These are phyloP conservation scores for Microctenopoma steveboyesi DNA, from an alignment of 2,797 vertebrate genomes.

Conservation along the genomic window DNA sequence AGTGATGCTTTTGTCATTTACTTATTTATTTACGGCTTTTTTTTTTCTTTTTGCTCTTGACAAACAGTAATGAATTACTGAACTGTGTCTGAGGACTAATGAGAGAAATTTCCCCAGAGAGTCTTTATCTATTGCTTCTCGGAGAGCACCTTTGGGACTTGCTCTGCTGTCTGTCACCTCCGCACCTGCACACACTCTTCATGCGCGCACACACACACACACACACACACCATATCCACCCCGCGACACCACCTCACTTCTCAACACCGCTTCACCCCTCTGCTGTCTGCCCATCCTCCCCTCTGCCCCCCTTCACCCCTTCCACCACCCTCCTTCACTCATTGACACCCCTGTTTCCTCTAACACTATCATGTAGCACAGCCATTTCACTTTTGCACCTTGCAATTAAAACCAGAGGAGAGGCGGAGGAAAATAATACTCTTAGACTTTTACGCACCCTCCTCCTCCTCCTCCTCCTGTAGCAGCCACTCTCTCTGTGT, in stretches of 20 bases:
- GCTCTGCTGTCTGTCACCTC: slow-evolving; percentile 93
- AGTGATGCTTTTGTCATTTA: slow-evolving; percentile 47
- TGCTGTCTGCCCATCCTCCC: slow-evolving; percentile 85
- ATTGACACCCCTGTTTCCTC: slow-evolving; percentile 92
- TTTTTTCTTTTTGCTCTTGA: slow-evolving; percentile 82
- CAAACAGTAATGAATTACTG: slow-evolving; percentile 95
- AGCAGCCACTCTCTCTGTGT: slow-evolving; percentile 31
- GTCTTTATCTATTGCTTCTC: slow-evolving; percentile 96
- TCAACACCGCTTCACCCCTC: slow-evolving; percentile 48
- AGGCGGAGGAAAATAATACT: slow-evolving; percentile 78
- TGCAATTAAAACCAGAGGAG: slow-evolving; percentile 91
- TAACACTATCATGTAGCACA: slow-evolving; percentile 91
- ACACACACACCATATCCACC: slow-evolving; percentile 27
- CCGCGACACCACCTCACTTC: slow-evolving; percentile 29
- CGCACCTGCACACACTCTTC: slow-evolving; percentile 63
- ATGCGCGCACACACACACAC: slow-evolving; percentile 41
- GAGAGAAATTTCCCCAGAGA: slow-evolving; percentile 95
- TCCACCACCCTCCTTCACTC: slow-evolving; percentile 82
- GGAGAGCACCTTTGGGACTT: slow-evolving; percentile 94
- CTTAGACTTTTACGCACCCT: slow-evolving; percentile 53
- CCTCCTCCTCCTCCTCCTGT: slow-evolving; percentile 19
- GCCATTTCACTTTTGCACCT: slow-evolving; percentile 98
- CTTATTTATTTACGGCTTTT: slow-evolving; percentile 39
- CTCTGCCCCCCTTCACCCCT: slow-evolving; percentile 46
- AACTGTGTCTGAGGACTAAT: slow-evolving; percentile 99